phyloP scores from a whole-genome alignment of 2,113 vertebrate species.

The Aphelocoma coerulescens region DNA sequence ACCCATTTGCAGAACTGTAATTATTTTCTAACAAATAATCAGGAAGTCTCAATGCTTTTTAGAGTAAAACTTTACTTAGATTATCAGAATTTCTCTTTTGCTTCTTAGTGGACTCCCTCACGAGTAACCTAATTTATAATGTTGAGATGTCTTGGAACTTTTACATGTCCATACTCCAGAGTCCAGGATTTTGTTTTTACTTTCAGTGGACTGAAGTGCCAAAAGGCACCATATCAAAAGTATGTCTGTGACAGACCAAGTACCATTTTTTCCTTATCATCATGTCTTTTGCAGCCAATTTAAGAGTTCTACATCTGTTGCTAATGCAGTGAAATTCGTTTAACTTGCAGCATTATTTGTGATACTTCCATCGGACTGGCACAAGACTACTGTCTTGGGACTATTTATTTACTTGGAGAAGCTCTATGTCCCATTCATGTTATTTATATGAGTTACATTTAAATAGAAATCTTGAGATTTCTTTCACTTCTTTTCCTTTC shows the following conservation, averaged over 20 bases:
- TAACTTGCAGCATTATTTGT: background rate
- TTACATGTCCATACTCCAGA: background rate
- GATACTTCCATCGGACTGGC: background rate
- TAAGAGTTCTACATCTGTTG: background rate
- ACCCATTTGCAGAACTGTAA: background rate
- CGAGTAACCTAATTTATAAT: background rate
- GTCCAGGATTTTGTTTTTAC: background rate
- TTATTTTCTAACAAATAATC: background rate
- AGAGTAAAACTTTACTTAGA: background rate
- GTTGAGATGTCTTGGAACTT: background rate
- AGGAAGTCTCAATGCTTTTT: background rate
- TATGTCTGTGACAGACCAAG: background rate
- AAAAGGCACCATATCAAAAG: background rate
- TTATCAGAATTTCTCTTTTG: background rate
- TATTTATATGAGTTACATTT: background rate
- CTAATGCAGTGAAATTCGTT: background rate
- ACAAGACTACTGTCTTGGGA: background rate
- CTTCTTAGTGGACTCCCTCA: background rate
- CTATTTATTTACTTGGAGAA: background rate
- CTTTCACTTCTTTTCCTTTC: background rate
- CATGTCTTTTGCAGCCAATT: background rate
- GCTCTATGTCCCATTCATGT: background rate
- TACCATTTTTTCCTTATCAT: background rate
- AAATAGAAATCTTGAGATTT: background rate
- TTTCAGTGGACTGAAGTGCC: background rate